Evolutionary conservation across 1,140 invertebrate species (phyloP), one percentile per base, ranked within the genome.

Genomic region (Aradophagus sp.): DNA sequence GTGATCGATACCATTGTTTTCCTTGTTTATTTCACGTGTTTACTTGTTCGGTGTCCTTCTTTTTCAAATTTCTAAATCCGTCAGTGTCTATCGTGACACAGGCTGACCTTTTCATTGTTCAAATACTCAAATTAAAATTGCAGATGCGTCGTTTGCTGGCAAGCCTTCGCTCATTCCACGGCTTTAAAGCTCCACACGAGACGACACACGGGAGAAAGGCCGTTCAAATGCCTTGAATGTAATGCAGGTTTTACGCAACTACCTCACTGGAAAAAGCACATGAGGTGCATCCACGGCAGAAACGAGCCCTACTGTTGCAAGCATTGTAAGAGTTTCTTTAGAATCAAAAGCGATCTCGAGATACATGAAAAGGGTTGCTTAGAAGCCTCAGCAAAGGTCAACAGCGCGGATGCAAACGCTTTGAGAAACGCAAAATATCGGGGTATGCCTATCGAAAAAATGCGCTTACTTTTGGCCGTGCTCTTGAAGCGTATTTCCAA

Each of bases 81-180:
- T 31, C 20, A n/a, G n/a, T 19, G 19, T 39, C 8, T n/a, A 15
- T 26, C n/a, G 1, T 2, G 48, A 20, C 23, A 29, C 12, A 39
- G n/a, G 15, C 1, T 39, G 48, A 52, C 48, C 48, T 38, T 12
- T 50, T 50, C 19, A 52, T 19, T 39, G 26, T 52, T 39, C 13
- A 38, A 52, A 52, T 6, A 19, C 13, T 17, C 12, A 5, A 32
- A 36, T 53, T 55, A 55, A 27, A 35, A 45, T 73, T 73, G 29
- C 65, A 87, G 91, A 8, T 95, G 93, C 76, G 84, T 89, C 29
- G 91, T 95, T 29, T 95, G 93, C 77, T 90, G 91, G 86, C 90
- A 92, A 69, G 91, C 91, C 0, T 95, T 94, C 76, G 91, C 93
- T 2, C 93, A 95, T 79, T 94, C 93, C 0, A 93, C 92, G n/a